Percentiles rank a stretch among this genome's conserved stretches.
Evolutionary conservation across 2,797 vertebrate species (phyloP).

Genomic region (Harpagifer antarcticus): DNA sequence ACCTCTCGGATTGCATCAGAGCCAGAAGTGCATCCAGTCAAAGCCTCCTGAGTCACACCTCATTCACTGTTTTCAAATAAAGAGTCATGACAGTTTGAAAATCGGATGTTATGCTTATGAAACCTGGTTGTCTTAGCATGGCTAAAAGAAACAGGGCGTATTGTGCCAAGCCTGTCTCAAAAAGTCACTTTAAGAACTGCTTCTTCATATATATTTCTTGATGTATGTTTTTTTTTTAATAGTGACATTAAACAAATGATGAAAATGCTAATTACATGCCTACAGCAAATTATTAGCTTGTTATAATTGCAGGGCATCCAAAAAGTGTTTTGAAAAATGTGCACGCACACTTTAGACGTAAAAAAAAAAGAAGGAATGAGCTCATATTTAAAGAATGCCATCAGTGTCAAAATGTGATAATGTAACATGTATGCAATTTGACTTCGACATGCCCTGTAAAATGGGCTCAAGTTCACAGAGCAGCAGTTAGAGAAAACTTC

Average conservation of each 20-base stretch:
- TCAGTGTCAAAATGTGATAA: conserved; percentile 1
- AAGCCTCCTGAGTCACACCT: conserved; percentile 4
- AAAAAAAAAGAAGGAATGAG: neutral
- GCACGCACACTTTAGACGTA: neutral
- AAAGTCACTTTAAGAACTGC: neutral
- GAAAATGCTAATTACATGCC: neutral
- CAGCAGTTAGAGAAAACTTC: neutral
- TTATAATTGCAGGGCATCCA: too few species aligned
- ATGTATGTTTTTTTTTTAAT: too few species aligned
- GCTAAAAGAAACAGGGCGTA: too few species aligned
- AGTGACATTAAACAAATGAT: neutral
- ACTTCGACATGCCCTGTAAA: neutral
- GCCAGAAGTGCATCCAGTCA: conserved; percentile 44
- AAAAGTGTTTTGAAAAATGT: too few species aligned
- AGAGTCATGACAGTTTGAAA: neutral
- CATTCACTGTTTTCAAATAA: neutral
- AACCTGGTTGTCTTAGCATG: neutral
- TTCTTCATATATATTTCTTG: neutral
- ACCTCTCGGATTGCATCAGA: conserved; percentile 75
- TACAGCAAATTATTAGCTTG: neutral
- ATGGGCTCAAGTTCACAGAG: neutral
- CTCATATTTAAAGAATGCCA: conserved; percentile 1
- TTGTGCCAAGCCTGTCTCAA: neutral
- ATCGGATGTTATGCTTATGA: neutral
- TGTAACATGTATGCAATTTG: conserved; percentile 4